These are phyloP conservation scores for Acanthosepion pharaonis DNA, from an alignment of 2,888 invertebrate genomes.

Conservation along the genomic window DNA sequence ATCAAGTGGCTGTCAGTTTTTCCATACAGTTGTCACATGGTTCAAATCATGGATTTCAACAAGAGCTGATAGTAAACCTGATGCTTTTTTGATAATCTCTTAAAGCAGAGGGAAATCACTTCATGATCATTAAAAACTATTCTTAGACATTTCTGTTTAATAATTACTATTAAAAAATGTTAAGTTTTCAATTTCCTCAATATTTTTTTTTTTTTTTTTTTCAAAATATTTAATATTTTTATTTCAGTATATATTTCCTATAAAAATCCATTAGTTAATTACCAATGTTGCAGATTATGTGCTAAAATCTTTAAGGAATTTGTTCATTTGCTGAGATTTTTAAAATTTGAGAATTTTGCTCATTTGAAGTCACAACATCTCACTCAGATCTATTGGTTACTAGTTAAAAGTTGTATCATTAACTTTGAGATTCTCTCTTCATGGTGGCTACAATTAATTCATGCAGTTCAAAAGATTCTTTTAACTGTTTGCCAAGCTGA, in stretches of 20 bases:
- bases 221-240: not conserved
- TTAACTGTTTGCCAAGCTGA: slow-evolving; percentile 68
- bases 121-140: not conserved
- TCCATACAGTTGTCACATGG: not conserved
- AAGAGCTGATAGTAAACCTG: not conserved
- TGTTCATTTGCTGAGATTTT: slow-evolving; percentile 3
- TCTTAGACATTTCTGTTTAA: not conserved
- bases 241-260: not conserved
- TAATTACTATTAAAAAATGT: not conserved
- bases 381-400: not conserved
- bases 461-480: slow-evolving; percentile 69
- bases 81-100: not conserved
- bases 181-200: not conserved
- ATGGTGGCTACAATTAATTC: slow-evolving; percentile 67
- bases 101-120: not conserved
- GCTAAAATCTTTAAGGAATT: not conserved
- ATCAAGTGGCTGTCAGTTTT: not conserved
- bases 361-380: not conserved
- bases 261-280: not conserved
- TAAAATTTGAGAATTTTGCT: not conserved
- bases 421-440: slow-evolving; percentile 66
- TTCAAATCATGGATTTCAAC: not conserved
- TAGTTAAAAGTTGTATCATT: slow-evolving; percentile 46
- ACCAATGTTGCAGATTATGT: not conserved
- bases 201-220: not conserved